These are phyloP conservation scores for Zootoca vivipara DNA, from an alignment of 2,113 vertebrate genomes.

Conservation along the genomic window DNA sequence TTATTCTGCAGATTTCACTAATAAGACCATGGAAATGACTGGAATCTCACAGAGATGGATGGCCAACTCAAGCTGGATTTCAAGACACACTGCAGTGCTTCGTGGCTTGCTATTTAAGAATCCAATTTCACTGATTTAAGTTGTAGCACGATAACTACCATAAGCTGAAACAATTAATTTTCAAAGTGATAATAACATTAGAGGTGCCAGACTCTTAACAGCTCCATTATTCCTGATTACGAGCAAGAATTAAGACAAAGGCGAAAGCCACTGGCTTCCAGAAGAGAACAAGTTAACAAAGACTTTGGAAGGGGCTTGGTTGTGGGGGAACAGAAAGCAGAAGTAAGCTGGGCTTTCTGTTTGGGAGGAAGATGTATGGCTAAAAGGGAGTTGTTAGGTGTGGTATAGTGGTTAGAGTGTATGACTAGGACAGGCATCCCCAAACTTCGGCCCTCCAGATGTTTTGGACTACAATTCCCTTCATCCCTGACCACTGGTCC, in stretches of 20 bases:
- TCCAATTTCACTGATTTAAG: slow-evolving; percentile 54
- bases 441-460: no score
- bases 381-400: no score
- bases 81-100: slow-evolving; percentile 38
- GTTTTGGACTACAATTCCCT: no score
- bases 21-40: slow-evolving; percentile 33
- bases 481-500: no score
- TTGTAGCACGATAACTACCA: slow-evolving; percentile 51
- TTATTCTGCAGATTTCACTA: slow-evolving; percentile 45
- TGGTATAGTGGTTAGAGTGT: no score
- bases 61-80: slow-evolving; percentile 40
- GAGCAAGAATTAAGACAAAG: slow-evolving; percentile 57
- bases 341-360: no score
- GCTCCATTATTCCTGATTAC: slow-evolving; percentile 63
- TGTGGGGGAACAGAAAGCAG: no score
- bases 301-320: no score
- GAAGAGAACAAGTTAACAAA: background rate
- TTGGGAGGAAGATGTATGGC: no score
- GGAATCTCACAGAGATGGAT: slow-evolving; percentile 39
- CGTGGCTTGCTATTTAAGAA: slow-evolving; percentile 44
- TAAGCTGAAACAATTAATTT: slow-evolving; percentile 65
- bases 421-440: no score
- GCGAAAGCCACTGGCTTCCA: slow-evolving; percentile 35
- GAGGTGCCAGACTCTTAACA: slow-evolving; percentile 67
- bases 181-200: slow-evolving; percentile 63